A percentile compares a stretch with the other conserved stretches of the same genome.
Evolutionary conservation across 2,797 vertebrate genomes (phyloP).

Genomic region (Nannoperca obscura): DNA sequence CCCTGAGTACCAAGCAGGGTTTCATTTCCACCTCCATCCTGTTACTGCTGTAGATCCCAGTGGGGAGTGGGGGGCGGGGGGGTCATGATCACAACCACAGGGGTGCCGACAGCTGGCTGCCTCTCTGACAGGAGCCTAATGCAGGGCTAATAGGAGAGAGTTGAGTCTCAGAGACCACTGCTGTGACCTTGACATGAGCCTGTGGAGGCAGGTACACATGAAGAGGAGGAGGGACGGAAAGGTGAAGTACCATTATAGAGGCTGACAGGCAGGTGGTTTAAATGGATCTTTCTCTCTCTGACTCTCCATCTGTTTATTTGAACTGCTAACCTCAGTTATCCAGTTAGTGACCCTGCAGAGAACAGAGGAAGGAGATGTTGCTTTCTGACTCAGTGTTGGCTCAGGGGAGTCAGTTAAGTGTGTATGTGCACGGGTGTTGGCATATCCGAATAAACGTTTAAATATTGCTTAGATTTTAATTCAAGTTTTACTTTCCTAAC

Average conservation of each 20-base stretch:
- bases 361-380: not conserved
- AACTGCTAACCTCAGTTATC: slow-evolving; percentile 14
- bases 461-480: slow-evolving; percentile 16
- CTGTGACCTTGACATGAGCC: slow-evolving; percentile 69
- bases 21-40: slow-evolving; percentile 65
- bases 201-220: slow-evolving; percentile 58
- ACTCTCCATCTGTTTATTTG: slow-evolving; percentile 14
- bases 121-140: slow-evolving; percentile 74
- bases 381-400: no score
- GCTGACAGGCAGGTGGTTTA: slow-evolving; percentile 37
- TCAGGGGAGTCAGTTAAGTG: no score
- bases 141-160: slow-evolving; percentile 70
- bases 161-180: slow-evolving; percentile 43
- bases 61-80: slow-evolving; percentile 8
- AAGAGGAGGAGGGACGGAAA: slow-evolving; percentile 18
- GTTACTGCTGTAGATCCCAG: slow-evolving; percentile 56
- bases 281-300: slow-evolving; percentile 18
- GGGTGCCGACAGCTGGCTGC: slow-evolving; percentile 66
- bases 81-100: slow-evolving; percentile 68
- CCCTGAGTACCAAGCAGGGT: slow-evolving; percentile 54
- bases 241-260: slow-evolving; percentile 32
- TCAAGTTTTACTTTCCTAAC: not conserved
- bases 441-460: slow-evolving; percentile 17
- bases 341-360: slow-evolving; percentile 7
- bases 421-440: not conserved